Conservation (phyloP, 92 coral and sea anemone genomes). For the Meandrina meandrites region DNA sequence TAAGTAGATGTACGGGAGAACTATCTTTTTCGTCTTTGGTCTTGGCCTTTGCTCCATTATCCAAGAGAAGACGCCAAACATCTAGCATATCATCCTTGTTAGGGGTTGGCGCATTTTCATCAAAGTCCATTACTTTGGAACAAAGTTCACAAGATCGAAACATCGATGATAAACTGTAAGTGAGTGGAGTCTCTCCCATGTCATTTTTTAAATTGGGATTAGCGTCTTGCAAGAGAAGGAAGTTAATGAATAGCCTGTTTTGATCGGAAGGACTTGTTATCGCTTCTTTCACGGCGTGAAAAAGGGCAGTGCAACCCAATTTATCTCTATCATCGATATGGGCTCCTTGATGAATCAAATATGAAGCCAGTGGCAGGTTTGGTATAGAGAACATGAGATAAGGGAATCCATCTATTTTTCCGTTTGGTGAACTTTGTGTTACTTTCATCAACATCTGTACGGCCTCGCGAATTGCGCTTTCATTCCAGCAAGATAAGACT, state of each 20-base stretch:
- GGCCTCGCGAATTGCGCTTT: neutral
- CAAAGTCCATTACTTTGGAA: neutral
- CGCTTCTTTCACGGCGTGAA: constrained; percentile 8
- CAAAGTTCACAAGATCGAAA: neutral
- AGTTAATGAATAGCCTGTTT: neutral
- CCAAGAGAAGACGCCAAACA: constrained; percentile 31
- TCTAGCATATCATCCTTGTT: neutral
- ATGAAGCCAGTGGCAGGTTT: neutral
- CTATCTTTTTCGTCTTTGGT: constrained; percentile 25
- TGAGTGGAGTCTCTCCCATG: constrained; percentile 1
- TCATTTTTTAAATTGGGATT: neutral
- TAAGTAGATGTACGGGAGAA: constrained; percentile 25
- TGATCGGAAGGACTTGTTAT: neutral
- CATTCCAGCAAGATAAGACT: constrained; percentile 6
- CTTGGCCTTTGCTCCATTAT: constrained; percentile 44
- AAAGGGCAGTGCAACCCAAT: constrained; percentile 5
- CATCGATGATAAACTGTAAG: neutral
- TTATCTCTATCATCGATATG: neutral
- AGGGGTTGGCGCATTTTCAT: neutral
- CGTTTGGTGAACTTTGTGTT: neutral
- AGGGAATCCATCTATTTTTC: neutral
- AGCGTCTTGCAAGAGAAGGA: constrained; percentile 1
- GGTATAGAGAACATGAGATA: constrained; percentile 14
- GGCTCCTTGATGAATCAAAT: neutral
- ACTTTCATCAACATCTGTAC: neutral